Evolutionary conservation across 2,888 invertebrate species (phyloP), one percentile per base, ranked within the genome.

Genomic region (Chorisops tibialis): DNA sequence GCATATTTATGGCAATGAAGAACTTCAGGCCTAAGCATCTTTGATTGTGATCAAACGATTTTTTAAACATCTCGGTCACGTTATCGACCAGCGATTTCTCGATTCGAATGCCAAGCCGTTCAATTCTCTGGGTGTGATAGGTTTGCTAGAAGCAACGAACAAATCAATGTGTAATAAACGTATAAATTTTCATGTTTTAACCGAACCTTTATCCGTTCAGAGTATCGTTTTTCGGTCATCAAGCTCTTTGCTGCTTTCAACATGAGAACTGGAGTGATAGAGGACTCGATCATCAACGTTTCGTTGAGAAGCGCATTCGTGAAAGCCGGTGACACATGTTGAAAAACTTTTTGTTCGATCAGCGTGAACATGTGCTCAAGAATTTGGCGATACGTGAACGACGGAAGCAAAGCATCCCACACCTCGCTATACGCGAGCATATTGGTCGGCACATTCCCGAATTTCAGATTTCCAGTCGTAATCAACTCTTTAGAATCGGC

Each of bases 1-100:
- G 76, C 45, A 77, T 66, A 65, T 75, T 77, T 2, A 77, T 66
- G 2, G 75, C 71, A n/a, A 77, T 72, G 51, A 70, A 71, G 48
- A 74, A 66, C 0, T 74, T 73, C 24, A 72, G 45, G 1, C 74
- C 62, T 35, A 37, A 62, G 62, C 12, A 49, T 48, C n/a, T n/a
- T n/a, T n/a, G n/a, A n/a, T n/a, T n/a, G n/a, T n/a, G n/a, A n/a
- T n/a, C n/a, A n/a, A n/a, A n/a, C n/a, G n/a, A n/a, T n/a, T n/a
- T n/a, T n/a, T n/a, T n/a, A n/a, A n/a, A n/a, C n/a, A n/a, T n/a
- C n/a, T n/a, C n/a, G n/a, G n/a, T n/a, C n/a, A n/a, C n/a, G n/a
- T n/a, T n/a, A n/a, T n/a, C n/a, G n/a, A n/a, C n/a, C n/a, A n/a
- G n/a, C n/a, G n/a, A n/a, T n/a, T n/a, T n/a, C n/a, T n/a, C n/a